Evolutionary conservation across 1,140 invertebrate genomes (phyloP), one percentile per base, ranked within the genome.

Genomic region (Leptopilina clavipes): DNA sequence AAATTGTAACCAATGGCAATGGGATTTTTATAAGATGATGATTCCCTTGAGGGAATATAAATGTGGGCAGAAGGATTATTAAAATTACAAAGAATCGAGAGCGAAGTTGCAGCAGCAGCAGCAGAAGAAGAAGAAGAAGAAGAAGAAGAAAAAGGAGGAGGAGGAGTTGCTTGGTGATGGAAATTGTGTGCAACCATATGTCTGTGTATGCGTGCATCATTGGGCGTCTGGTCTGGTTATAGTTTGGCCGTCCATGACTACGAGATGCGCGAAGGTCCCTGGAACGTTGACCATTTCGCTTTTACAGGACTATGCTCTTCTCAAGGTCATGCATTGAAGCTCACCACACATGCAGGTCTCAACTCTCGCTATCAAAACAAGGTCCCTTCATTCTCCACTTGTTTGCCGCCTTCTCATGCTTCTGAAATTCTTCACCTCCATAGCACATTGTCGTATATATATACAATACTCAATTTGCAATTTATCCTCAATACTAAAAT

Each of bases 221-320:
- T n/a, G 59, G 59, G 59, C 59, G 25, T 31, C 25, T 65, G 12
- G 19, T 25, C 14, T 65, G 22, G 59, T 25, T 65, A 65, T 65
- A 65, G 59, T 65, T 65, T 65, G 59, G 59, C 22, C 59, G 59
- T 65, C 59, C 59, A 31, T 65, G 59, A 65, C 59, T 65, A 65
- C 22, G 19, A 65, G 56, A 65, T 31, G 48, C 19, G 56, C 19
- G 56, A 65, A 65, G 56, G 56, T 65, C 59, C 59, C 59, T 65
- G 59, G 59, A 65, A 65, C 59, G 19, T 65, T 65, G 59, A 65
- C 59, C 59, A 65, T 65, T 65, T 31, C 22, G 14, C 19, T 65
- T 14, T 25, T 65, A 19, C 59, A 65, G 59, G 59, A 65, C 59
- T 65, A 65, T 65, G 59, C 14, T 65, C 59, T 31, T n/a, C 25